Conservation (phyloP, 1,140 invertebrate species). For the Berghia stephanieae region DNA sequence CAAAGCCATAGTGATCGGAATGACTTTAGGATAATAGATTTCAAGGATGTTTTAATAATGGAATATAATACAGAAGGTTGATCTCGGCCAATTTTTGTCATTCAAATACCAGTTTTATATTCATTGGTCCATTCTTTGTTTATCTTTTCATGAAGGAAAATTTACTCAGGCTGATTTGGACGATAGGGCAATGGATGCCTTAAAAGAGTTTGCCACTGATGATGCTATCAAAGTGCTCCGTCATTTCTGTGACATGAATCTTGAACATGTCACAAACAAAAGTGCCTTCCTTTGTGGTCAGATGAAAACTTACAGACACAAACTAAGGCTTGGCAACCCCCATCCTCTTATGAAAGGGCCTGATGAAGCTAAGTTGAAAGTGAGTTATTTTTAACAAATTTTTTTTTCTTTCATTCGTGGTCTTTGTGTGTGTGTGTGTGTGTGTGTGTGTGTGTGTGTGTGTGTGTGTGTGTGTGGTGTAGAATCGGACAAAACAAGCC, state of each 20-base stretch:
- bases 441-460: too few species aligned
- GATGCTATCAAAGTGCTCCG: slow-evolving; percentile 92
- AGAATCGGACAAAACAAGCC: neutral
- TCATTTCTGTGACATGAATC: slow-evolving; percentile 95
- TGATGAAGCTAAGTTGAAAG: slow-evolving; percentile 95
- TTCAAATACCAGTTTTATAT: too few species aligned
- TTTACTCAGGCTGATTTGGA: slow-evolving; percentile 92
- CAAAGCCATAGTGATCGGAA: too few species aligned
- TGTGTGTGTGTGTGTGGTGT: too few species aligned
- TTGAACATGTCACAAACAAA: slow-evolving; percentile 98
- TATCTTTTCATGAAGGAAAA: slow-evolving; percentile 78
- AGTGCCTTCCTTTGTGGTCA: slow-evolving; percentile 97
- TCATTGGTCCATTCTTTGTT: too few species aligned
- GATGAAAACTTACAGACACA: slow-evolving; percentile 97
- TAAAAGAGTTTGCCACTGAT: slow-evolving; percentile 96
- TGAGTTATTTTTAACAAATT: slow-evolving; percentile 70
- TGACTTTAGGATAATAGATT: too few species aligned
- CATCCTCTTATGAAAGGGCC: slow-evolving; percentile 76
- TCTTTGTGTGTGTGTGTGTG: too few species aligned
- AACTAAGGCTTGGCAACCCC: slow-evolving; percentile 68
- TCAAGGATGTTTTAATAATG: too few species aligned
- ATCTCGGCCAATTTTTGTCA: too few species aligned
- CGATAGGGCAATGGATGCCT: slow-evolving; percentile 92
- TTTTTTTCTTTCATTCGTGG: too few species aligned
- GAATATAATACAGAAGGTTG: too few species aligned